Percentiles rank a stretch among this genome's conserved stretches.
Conservation (phyloP, 2,888 invertebrate genomes). For the Anoncus sp. region DNA sequence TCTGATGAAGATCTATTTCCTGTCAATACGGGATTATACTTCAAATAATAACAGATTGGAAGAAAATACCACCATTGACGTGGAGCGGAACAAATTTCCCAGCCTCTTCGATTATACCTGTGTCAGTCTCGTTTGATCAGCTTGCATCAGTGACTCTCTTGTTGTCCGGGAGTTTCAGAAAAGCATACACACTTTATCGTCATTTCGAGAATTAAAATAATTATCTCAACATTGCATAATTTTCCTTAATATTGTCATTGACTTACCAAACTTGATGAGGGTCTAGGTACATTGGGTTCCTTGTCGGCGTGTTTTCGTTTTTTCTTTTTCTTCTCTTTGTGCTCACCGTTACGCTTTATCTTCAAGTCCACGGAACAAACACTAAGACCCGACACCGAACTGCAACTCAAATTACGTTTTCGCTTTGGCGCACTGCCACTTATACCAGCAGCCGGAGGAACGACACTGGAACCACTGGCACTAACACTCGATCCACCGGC, state of each 20-base stretch:
- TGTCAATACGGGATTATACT: too few relatives aligned
- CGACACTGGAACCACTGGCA: slow-evolving; percentile 64
- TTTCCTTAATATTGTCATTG: not conserved
- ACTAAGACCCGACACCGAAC: slow-evolving; percentile 78
- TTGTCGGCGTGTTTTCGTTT: slow-evolving; percentile 77
- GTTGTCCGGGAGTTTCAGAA: too few relatives aligned
- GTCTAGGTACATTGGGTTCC: slow-evolving; percentile 72
- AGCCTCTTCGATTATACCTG: too few relatives aligned
- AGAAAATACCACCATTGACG: too few relatives aligned
- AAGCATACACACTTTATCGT: too few relatives aligned
- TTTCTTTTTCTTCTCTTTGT: slow-evolving; percentile 79
- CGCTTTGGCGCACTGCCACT: slow-evolving; percentile 73
- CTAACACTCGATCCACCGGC: slow-evolving; percentile 59
- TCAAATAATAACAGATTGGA: too few relatives aligned
- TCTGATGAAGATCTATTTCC: too few relatives aligned
- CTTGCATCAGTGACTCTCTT: too few relatives aligned
- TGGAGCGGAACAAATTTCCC: too few relatives aligned
- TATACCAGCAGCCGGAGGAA: slow-evolving; percentile 62
- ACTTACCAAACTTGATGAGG: slow-evolving; percentile 78
- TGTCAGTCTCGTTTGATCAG: too few relatives aligned
- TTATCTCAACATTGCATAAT: too few relatives aligned
- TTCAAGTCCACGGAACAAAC: slow-evolving; percentile 78
- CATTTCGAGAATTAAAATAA: not conserved
- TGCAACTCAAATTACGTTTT: slow-evolving; percentile 77
- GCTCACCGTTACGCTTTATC: slow-evolving; percentile 74